phyloP scores from a whole-genome alignment of 2,113 vertebrate genomes.

The Dolichallabes microphthalmus region DNA sequence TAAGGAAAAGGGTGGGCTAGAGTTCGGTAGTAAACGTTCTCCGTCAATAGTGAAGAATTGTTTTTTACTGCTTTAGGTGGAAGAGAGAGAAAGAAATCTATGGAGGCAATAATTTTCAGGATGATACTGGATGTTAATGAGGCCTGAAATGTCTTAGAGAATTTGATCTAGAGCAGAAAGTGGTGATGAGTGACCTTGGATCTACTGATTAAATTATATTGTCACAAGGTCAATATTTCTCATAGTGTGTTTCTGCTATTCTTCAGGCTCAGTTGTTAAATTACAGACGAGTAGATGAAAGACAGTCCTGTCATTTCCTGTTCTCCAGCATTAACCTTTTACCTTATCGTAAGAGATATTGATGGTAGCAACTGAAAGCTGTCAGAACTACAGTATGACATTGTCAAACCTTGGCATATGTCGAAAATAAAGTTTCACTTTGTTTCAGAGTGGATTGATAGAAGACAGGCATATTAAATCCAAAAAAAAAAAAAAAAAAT shows the following conservation, averaged over 20 bases:
- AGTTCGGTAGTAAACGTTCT: slow-evolving; percentile 34
- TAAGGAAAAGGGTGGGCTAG: background rate
- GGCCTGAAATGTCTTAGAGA: slow-evolving; percentile 50
- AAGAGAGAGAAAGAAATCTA: slow-evolving; percentile 35
- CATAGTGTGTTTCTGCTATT: slow-evolving; percentile 9
- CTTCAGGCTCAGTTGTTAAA: slow-evolving; percentile 25
- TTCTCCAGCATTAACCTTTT: slow-evolving; percentile 34
- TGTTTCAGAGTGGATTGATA: slow-evolving; percentile 28
- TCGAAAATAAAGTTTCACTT: slow-evolving; percentile 40
- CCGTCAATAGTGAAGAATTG: slow-evolving; percentile 34
- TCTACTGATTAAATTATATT: slow-evolving; percentile 50
- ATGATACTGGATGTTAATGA: slow-evolving; percentile 48
- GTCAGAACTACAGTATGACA: slow-evolving; percentile 18
- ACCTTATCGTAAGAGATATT: slow-evolving; percentile 23
- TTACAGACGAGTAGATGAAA: slow-evolving; percentile 3
- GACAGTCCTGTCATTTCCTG: slow-evolving; percentile 7
- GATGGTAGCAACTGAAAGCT: slow-evolving; percentile 9
- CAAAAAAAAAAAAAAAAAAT: background rate
- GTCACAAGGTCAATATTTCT: slow-evolving; percentile 39
- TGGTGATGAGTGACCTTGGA: slow-evolving; percentile 50
- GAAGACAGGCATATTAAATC: background rate
- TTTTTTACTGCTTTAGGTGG: slow-evolving; percentile 35
- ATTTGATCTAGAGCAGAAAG: slow-evolving; percentile 55
- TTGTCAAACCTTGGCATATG: slow-evolving; percentile 1
- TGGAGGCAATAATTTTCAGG: slow-evolving; percentile 43